Evolutionary conservation across 2,888 invertebrate genomes (phyloP).

Genomic region (Drosophila histrio): DNA sequence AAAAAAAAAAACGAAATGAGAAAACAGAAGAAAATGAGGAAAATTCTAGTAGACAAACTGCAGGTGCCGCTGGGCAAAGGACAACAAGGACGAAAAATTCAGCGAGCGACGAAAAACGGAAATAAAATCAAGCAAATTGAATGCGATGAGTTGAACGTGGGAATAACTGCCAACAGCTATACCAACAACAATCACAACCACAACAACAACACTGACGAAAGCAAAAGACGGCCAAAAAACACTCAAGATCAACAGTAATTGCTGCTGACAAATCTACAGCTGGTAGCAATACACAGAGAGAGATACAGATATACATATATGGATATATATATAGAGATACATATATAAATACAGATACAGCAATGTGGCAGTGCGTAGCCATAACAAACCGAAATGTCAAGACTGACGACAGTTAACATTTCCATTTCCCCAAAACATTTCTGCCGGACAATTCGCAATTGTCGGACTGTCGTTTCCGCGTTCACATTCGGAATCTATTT

Average conservation of each 20-base stretch:
- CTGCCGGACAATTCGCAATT: slow-evolving; percentile 61
- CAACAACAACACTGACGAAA: slow-evolving; percentile 3
- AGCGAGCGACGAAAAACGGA: slow-evolving; percentile 48
- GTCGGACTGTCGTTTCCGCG: slow-evolving; percentile 52
- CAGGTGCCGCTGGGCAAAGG: slow-evolving; percentile 52
- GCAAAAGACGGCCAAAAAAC: slow-evolving; percentile 56
- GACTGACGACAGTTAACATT: slow-evolving; percentile 33
- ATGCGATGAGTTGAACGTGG: slow-evolving; percentile 74
- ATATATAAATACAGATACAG: slow-evolving; percentile 21
- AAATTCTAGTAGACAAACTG: slow-evolving; percentile 8
- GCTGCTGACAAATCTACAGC: slow-evolving; percentile 70
- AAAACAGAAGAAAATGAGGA: slow-evolving; percentile 1
- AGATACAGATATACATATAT: slow-evolving; percentile 13
- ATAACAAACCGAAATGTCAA: slow-evolving; percentile 68
- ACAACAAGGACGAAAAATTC: slow-evolving; percentile 15
- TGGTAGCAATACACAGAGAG: slow-evolving; percentile 15
- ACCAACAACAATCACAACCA: slow-evolving; percentile 25
- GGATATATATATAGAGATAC: slow-evolving; percentile 18
- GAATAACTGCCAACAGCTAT: slow-evolving; percentile 70
- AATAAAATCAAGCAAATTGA: slow-evolving; percentile 77
- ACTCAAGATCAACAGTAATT: slow-evolving; percentile 76
- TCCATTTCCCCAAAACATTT: slow-evolving; percentile 14
- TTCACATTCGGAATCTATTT: slow-evolving; percentile 82
- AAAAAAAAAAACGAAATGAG: slow-evolving; percentile 5
- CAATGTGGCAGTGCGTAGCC: no score